These are phyloP conservation scores for Orchesella flavescens DNA, from an alignment of 2,888 invertebrate species.

Conservation along the genomic window DNA sequence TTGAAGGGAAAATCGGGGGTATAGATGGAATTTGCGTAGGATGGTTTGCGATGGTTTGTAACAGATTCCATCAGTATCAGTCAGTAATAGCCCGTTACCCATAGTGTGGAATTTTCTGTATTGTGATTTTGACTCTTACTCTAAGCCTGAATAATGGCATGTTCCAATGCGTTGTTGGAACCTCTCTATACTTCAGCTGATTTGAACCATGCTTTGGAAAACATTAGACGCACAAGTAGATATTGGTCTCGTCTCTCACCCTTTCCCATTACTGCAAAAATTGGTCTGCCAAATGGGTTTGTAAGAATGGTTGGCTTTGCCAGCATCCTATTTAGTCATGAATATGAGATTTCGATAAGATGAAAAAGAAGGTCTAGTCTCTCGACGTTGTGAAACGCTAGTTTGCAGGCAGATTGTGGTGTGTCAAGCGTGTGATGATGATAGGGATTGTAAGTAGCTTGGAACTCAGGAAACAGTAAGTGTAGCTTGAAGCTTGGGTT, in stretches of 20 bases:
- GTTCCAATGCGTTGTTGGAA: background rate
- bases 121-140: background rate
- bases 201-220: slow-evolving; percentile 22
- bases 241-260: slow-evolving; percentile 34
- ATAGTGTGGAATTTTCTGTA: slow-evolving; percentile 37
- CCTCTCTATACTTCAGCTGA: slow-evolving; percentile 7
- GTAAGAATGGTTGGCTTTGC: slow-evolving; percentile 28
- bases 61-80: slow-evolving; percentile 55
- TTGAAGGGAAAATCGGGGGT: slow-evolving; percentile 30
- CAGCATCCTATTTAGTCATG: slow-evolving; percentile 37
- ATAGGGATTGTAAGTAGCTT: background rate
- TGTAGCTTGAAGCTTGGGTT: background rate
- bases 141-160: background rate
- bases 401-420: background rate
- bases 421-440: background rate
- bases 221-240: slow-evolving; percentile 6
- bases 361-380: background rate
- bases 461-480: slow-evolving; percentile 2
- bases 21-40: slow-evolving; percentile 42
- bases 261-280: slow-evolving; percentile 22
- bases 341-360: slow-evolving; percentile 35
- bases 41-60: slow-evolving; percentile 37
- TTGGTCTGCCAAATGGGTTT: slow-evolving; percentile 31
- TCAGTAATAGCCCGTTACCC: slow-evolving; percentile 46
- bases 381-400: background rate